Conservation (phyloP, 1,140 invertebrate species). For the Vanessa tameamea region DNA sequence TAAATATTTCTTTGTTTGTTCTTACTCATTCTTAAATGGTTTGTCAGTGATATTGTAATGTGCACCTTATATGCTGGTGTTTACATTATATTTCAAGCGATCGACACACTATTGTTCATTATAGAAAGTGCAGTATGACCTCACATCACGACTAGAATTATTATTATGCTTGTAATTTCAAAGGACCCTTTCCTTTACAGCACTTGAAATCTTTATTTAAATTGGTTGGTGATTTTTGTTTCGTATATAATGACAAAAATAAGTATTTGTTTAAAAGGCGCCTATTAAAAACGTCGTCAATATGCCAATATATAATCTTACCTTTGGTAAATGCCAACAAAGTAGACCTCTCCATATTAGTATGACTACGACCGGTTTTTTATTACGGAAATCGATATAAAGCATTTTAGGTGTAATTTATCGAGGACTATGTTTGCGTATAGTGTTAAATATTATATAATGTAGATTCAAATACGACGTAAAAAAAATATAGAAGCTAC, state of each 20-base stretch:
- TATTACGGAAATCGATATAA: constrained; percentile 10
- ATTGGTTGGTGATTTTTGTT: too few species aligned
- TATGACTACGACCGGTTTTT: constrained; percentile 1
- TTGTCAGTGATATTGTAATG: constrained; percentile 16
- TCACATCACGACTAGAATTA: constrained; percentile 61
- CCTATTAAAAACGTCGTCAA: not conserved
- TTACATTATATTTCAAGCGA: constrained; percentile 18
- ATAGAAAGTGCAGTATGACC: constrained; percentile 67
- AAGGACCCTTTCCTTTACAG: constrained; percentile 22
- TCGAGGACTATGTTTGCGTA: not conserved
- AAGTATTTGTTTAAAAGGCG: too few species aligned
- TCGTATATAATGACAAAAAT: too few species aligned
- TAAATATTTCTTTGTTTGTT: not conserved
- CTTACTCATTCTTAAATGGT: constrained; percentile 6
- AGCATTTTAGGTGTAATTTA: not conserved
- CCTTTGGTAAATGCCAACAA: not conserved
- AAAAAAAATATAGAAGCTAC: too few species aligned
- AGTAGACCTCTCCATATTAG: constrained; percentile 4
- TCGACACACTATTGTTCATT: constrained; percentile 53
- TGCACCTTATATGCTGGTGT: constrained; percentile 17
- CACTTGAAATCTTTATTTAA: too few species aligned
- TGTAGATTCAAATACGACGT: too few species aligned
- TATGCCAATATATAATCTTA: not conserved
- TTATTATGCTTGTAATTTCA: constrained; percentile 55
- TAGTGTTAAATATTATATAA: not conserved